Percentiles rank a stretch among this genome's conserved stretches.
phyloP scores from a whole-genome alignment of 1,140 invertebrate species.

The Papilio polytes region DNA sequence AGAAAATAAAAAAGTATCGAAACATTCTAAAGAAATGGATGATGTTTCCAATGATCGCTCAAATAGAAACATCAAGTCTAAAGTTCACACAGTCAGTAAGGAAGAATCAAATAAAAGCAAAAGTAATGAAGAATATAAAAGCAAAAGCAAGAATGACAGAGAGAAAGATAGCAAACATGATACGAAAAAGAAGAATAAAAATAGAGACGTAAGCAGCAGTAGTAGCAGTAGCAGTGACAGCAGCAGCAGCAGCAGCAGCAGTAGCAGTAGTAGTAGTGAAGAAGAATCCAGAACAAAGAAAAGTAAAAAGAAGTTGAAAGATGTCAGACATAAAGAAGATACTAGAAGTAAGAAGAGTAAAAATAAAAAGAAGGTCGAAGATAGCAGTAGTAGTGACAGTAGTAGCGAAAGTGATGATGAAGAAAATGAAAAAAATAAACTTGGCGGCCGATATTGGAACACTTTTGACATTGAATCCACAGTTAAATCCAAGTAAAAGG shows the following conservation, averaged over 20 bases:
- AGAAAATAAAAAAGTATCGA: neutral
- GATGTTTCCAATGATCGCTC: neutral
- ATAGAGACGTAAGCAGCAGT: slow-evolving; percentile 22
- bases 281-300: slow-evolving; percentile 6
- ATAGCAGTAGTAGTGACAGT: slow-evolving; percentile 32
- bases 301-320: slow-evolving; percentile 9
- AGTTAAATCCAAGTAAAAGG: slow-evolving; percentile 36
- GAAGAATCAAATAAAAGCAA: slow-evolving; percentile 27
- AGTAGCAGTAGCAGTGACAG: neutral
- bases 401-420: slow-evolving; percentile 33
- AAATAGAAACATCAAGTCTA: slow-evolving; percentile 4
- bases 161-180: slow-evolving; percentile 31
- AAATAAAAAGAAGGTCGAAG: slow-evolving; percentile 38
- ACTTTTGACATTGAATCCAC: slow-evolving; percentile 50
- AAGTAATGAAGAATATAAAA: slow-evolving; percentile 36
- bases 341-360: slow-evolving; percentile 35
- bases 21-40: slow-evolving; percentile 24
- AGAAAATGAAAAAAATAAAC: slow-evolving; percentile 35
- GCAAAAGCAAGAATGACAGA: slow-evolving; percentile 31
- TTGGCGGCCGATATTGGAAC: slow-evolving; percentile 57
- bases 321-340: neutral
- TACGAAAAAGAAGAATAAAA: slow-evolving; percentile 30
- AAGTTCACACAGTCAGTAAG: neutral
- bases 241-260: neutral
- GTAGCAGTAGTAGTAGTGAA: slow-evolving; percentile 10